Percentiles rank a stretch among this genome's conserved stretches.
Evolutionary conservation across 2,888 invertebrate genomes (phyloP).

Genomic region (Esperia sulphurella): DNA sequence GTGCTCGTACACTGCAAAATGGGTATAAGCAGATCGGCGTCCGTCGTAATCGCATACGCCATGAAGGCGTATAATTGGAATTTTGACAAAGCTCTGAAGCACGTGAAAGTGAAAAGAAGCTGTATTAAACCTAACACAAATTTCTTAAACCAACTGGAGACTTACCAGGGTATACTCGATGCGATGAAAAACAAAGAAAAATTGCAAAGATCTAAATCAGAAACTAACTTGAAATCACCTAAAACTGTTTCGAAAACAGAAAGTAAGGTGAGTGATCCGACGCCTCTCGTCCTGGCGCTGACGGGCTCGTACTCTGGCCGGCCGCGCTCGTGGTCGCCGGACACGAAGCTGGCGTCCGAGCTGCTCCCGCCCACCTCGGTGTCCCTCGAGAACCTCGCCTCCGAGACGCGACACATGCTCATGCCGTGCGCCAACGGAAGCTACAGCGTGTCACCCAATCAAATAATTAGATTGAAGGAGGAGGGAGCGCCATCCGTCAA

Average conservation of each 20-base stretch:
- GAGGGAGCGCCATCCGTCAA: constrained; percentile 82
- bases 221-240: constrained; percentile 90
- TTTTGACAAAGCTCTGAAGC: constrained; percentile 91
- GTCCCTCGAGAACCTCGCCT: constrained; percentile 83
- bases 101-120: constrained; percentile 93
- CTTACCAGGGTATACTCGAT: constrained; percentile 96
- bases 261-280: constrained; percentile 80
- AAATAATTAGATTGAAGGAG: constrained; percentile 89
- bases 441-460: constrained; percentile 94
- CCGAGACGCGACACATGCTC: constrained; percentile 86
- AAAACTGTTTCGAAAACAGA: constrained; percentile 76
- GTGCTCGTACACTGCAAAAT: constrained; percentile 99
- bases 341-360: constrained; percentile 80
- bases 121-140: constrained; percentile 98
- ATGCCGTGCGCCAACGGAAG: constrained; percentile 93
- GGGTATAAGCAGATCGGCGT: constrained; percentile 98
- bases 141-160: constrained; percentile 95
- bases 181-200: constrained; percentile 98
- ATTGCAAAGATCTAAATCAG: constrained; percentile 94
- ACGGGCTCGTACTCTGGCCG: constrained; percentile 65
- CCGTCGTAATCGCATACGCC: constrained; percentile 98
- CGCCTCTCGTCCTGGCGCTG: constrained; percentile 80
- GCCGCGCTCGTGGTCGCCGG: constrained; percentile 88
- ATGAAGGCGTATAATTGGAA: constrained; percentile 99
- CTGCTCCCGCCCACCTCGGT: constrained; percentile 82